A percentile compares a stretch with the other conserved stretches of the same genome.
phyloP scores from a whole-genome alignment of 2,797 vertebrate species.

The Furcifer pardalis region DNA sequence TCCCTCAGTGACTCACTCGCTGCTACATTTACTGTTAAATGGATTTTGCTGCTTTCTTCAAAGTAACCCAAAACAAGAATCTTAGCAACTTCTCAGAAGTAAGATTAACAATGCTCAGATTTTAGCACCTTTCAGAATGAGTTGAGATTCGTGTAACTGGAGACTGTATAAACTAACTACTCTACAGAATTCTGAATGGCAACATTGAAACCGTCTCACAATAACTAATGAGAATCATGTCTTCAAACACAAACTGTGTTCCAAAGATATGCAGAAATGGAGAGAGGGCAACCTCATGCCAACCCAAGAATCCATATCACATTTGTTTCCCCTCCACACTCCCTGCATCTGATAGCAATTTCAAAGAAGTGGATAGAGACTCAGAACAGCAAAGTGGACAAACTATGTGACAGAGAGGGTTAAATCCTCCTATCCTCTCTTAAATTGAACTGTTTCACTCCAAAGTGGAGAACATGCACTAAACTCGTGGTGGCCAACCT shows the following conservation, averaged over 20 bases:
- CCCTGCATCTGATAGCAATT: not conserved
- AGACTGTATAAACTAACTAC: not conserved
- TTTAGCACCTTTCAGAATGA: not conserved
- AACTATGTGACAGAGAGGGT: not conserved
- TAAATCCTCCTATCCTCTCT: no score
- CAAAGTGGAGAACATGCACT: no score
- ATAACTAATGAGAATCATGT: not conserved
- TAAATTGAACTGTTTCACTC: not conserved
- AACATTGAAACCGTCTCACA: not conserved
- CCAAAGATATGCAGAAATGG: not conserved
- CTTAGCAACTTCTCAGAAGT: not conserved
- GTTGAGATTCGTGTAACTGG: not conserved
- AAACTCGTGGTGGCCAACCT: no score
- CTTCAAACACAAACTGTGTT: not conserved
- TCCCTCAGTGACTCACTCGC: not conserved
- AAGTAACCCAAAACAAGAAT: not conserved
- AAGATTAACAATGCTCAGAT: conserved; percentile 1
- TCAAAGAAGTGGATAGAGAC: not conserved
- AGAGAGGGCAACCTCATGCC: not conserved
- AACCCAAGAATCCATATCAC: not conserved
- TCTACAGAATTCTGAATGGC: not conserved
- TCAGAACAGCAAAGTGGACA: not conserved
- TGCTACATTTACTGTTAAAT: not conserved
- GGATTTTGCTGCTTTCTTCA: not conserved
- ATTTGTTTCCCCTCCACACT: not conserved